Percentiles rank a stretch among this genome's conserved stretches.
phyloP scores from a whole-genome alignment of 2,113 vertebrate species.

The Macrotis lagotis region DNA sequence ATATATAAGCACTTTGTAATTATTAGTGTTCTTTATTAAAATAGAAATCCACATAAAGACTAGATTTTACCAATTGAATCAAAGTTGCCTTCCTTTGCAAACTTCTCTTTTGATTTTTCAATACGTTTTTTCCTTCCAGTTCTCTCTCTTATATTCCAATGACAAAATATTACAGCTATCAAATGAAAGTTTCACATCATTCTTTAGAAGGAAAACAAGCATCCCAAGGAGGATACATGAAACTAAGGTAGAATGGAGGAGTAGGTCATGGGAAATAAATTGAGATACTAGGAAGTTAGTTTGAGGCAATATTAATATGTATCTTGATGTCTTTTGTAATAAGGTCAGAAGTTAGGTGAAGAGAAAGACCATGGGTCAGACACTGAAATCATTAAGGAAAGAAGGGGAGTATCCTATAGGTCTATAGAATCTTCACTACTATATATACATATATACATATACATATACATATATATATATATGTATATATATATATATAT shows the following conservation, averaged over 20 bases:
- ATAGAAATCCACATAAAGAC: neutral
- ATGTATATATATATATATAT: too few species aligned
- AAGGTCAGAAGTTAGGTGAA: neutral
- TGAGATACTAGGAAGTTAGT: neutral
- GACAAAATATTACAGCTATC: neutral
- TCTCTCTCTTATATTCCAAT: neutral
- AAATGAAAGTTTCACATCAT: constrained; percentile 9
- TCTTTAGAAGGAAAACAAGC: neutral
- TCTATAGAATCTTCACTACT: neutral
- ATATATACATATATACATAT: too few species aligned
- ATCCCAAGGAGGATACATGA: neutral
- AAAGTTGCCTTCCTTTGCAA: constrained; percentile 1
- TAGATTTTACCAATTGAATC: neutral
- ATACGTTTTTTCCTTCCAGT: neutral
- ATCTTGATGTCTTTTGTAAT: neutral
- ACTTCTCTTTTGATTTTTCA: neutral
- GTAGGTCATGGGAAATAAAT: neutral
- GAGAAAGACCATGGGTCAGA: neutral
- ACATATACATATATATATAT: too few species aligned
- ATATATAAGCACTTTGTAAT: constrained; percentile 19
- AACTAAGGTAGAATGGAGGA: neutral
- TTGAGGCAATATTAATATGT: neutral
- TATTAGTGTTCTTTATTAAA: constrained; percentile 11
- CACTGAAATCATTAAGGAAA: neutral
- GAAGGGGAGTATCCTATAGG: neutral